Evolutionary conservation across 2,797 vertebrate genomes (phyloP), one percentile per base, ranked within the genome.

Genomic region (Chaetodon trifasciatus): DNA sequence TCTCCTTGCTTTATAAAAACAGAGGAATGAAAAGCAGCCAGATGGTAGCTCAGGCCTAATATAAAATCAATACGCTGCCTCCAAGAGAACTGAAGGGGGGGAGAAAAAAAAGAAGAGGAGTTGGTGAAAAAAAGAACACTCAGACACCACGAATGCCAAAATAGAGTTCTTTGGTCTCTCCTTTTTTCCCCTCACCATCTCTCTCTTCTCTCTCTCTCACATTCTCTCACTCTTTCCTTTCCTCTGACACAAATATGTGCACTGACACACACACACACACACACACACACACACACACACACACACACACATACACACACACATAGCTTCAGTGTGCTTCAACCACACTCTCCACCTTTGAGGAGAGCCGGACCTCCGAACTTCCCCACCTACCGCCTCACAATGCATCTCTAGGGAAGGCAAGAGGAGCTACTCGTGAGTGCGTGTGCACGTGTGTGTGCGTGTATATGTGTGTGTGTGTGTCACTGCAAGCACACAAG

Each of bases 31-130:
- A 88, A 94, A 92, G 87, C 91, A 92, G 91, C 92, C 92, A 93
- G 93, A 93, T 95, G 92, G 94, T 91, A 90, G 90, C 90, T 91
- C 90, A 88, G 88, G 85, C 89, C 90, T 94, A 95, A 95, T 95
- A 94, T 93, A 93, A 94, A 95, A 95, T 95, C 94, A 94, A 95
- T 95, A 93, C 82, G 8, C 86, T 89, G 82, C 88, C 81, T 94
- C 85, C 71, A 76, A 92, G 89, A 90, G 88, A 92, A 91, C 78
- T 83, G 82, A 79, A 67, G 61, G 58, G 42, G 61, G n/a, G 55
- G 28, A 12, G 37, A 21, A 28, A 77, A 75, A 75, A 63, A 58
- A 81, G 61, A 77, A 81, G 70, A 81, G 47, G 81, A 88, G 70
- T 56, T 78, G 64, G 69, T 88, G 73, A 71, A 82, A 80, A 53